Percentiles rank a stretch among this genome's conserved stretches.
phyloP scores from a whole-genome alignment of 2,113 vertebrate species.

The Takifugu bimaculatus region DNA sequence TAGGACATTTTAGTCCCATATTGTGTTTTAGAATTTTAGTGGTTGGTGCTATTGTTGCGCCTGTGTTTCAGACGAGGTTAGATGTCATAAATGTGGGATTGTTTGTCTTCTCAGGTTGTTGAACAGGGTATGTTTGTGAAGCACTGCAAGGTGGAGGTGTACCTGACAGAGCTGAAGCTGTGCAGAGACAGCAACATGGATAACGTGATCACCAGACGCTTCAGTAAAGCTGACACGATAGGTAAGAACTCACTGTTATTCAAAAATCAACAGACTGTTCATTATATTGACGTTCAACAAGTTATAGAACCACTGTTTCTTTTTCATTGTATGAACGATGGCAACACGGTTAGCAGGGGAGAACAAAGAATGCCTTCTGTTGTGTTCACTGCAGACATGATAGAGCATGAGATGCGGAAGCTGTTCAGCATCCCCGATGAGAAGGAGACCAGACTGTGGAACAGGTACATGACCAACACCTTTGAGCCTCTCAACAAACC shows the following conservation, averaged over 20 bases:
- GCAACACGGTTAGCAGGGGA: too few relatives aligned
- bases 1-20: too few relatives aligned
- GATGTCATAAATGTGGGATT: too few relatives aligned
- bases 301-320: too few relatives aligned
- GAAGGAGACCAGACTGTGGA: conserved; percentile 97
- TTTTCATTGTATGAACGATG: too few relatives aligned
- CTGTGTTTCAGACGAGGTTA: too few relatives aligned
- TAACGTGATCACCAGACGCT: conserved; percentile 90
- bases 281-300: too few relatives aligned
- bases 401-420: conserved; percentile 98
- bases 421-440: conserved; percentile 94
- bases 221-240: conserved; percentile 99
- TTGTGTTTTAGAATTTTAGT: too few relatives aligned
- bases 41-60: too few relatives aligned
- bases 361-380: neutral
- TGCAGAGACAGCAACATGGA: conserved; percentile 98
- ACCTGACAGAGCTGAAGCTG: conserved; percentile 95
- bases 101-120: conserved; percentile 80
- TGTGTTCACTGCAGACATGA: conserved; percentile 78
- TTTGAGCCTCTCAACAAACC: conserved; percentile 98
- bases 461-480: conserved; percentile 99
- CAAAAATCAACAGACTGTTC: too few relatives aligned
- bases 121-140: conserved; percentile 99
- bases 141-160: conserved; percentile 99
- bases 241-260: conserved; percentile 69